These are phyloP conservation scores for Petrophora chlorosata DNA, from an alignment of 2,888 invertebrate genomes.

Conservation along the genomic window DNA sequence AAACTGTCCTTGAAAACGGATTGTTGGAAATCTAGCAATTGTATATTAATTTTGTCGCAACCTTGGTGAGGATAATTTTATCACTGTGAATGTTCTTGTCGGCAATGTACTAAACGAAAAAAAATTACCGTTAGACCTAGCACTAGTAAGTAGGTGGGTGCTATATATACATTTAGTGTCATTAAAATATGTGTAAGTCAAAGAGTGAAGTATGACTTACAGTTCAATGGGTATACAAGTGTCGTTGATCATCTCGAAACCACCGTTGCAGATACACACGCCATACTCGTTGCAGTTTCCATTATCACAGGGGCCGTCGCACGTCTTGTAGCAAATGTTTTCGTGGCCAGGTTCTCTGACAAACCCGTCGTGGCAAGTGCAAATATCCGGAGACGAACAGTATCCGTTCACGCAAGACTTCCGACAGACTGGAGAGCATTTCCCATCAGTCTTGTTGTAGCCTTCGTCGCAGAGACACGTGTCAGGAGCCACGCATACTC, in stretches of 20 bases:
- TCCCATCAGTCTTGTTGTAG: constrained; percentile 4
- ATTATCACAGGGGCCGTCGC: constrained; percentile 44
- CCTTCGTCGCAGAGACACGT: constrained; percentile 21
- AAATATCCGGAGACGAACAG: constrained; percentile 21
- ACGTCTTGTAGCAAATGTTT: constrained; percentile 49
- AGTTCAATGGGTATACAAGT: constrained; percentile 41
- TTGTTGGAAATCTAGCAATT: no score
- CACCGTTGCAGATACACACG: constrained; percentile 47
- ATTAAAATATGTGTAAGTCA: background rate
- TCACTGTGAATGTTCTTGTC: no score
- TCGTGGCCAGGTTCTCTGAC: constrained; percentile 31
- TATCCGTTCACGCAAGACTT: constrained; percentile 18
- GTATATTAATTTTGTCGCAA: no score
- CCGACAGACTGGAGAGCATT: constrained; percentile 16
- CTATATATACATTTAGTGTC: background rate
- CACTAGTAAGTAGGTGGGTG: no score
- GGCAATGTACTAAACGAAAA: no score
- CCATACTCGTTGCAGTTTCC: constrained; percentile 51
- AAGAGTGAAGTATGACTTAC: constrained; percentile 46
- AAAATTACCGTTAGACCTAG: no score
- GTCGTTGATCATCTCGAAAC: constrained; percentile 41
- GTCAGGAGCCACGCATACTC: constrained; percentile 15
- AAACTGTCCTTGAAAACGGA: no score
- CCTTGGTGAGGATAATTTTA: no score
- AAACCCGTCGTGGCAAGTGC: constrained; percentile 27